Percentiles rank a stretch among this genome's conserved stretches.
These are phyloP conservation scores for Arbacia lixula DNA, from an alignment of 53 echinoderm and acorn worm genomes.

Conservation along the genomic window DNA sequence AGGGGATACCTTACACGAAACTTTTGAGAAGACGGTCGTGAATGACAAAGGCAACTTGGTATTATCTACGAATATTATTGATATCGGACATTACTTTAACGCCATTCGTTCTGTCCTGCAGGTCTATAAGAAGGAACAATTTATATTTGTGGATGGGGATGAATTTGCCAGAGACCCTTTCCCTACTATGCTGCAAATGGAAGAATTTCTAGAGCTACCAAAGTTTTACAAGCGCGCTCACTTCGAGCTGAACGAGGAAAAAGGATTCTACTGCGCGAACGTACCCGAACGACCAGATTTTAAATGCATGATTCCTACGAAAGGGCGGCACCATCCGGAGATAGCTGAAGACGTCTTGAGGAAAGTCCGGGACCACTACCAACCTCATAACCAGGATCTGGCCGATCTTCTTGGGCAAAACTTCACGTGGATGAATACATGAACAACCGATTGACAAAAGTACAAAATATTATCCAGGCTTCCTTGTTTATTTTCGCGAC, in stretches of 20 bases:
- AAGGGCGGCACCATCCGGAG: slow-evolving; percentile 13
- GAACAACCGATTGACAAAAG: too few species aligned
- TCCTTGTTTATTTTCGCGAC: too few species aligned
- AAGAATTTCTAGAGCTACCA: slow-evolving; percentile 15
- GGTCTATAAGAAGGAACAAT: not conserved
- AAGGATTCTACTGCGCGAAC: slow-evolving; percentile 33
- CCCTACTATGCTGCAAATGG: not conserved
- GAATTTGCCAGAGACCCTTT: slow-evolving; percentile 31
- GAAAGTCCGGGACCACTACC: slow-evolving; percentile 31
- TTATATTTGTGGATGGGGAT: slow-evolving; percentile 37
- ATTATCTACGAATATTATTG: not conserved
- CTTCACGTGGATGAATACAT: not conserved
- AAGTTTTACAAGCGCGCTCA: slow-evolving; percentile 15
- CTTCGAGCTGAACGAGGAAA: slow-evolving; percentile 3
- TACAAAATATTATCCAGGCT: too few species aligned
- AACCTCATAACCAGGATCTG: slow-evolving; percentile 21
- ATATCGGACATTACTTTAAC: not conserved
- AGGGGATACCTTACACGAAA: slow-evolving; percentile 4
- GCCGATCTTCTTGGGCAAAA: not conserved
- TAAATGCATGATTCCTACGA: not conserved
- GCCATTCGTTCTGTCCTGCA: not conserved
- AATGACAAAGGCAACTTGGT: not conserved
- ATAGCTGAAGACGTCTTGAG: not conserved
- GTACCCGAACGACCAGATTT: slow-evolving; percentile 31
- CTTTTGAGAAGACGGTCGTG: slow-evolving; percentile 42